Base-by-base conservation (phyloP, 1,140 invertebrate genomes). In the Proctacanthus coquilletti region DNA sequence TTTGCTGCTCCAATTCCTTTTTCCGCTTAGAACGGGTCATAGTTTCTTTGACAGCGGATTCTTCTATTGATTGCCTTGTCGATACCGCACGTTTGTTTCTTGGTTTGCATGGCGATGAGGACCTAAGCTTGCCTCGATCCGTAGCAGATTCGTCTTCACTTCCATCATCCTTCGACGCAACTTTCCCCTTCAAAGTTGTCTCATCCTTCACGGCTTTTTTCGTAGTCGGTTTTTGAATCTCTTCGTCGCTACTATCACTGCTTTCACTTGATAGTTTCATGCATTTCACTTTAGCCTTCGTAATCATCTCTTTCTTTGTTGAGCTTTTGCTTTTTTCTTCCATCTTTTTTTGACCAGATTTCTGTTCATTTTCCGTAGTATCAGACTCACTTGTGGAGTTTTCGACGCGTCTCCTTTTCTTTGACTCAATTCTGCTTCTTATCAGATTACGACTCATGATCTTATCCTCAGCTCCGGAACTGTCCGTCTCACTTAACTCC, bases 21-120 rank as follows among this genome's bases (percentile, higher is more conserved):
- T 56, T 58, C 4, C 49, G 51, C 4, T 60, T 60, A 3, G 54
- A 60, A 17, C 56, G 46, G 1, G 57, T 60, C 56, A 60, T 60
- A 2, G 56, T 60, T 29, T 60, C 57, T 5, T n/a, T n/a, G n/a
- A n/a, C n/a, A n/a, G n/a, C n/a, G n/a, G n/a, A n/a, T n/a, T n/a
- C n/a, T n/a, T n/a, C n/a, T n/a, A n/a, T n/a, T n/a, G n/a, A n/a
- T n/a, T n/a, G n/a, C n/a, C n/a, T n/a, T n/a, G n/a, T n/a, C n/a
- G n/a, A n/a, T n/a, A n/a, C n/a, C n/a, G n/a, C n/a, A n/a, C n/a
- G n/a, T n/a, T n/a, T n/a, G n/a, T n/a, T n/a, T n/a, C n/a, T n/a
- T n/a, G n/a, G n/a, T n/a, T n/a, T n/a, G n/a, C n/a, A n/a, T n/a
- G n/a, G n/a, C n/a, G n/a, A n/a, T n/a, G 13, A 10, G 23, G 18